Evolutionary conservation across 2,113 vertebrate species (phyloP).

Genomic region (Ranitomeya variabilis): DNA sequence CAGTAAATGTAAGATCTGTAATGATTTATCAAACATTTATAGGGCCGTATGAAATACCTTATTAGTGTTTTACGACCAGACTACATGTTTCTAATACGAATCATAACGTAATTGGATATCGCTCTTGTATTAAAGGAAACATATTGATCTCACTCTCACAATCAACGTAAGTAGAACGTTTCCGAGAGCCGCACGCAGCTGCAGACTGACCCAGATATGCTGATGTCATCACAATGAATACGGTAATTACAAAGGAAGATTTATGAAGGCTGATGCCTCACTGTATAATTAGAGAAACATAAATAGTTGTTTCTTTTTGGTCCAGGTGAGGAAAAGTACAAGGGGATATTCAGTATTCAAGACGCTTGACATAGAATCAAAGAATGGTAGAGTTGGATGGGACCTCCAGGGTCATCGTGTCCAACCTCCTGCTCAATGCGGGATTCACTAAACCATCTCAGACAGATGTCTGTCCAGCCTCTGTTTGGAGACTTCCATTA

Average conservation of each 20-base stretch:
- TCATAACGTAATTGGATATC: background rate
- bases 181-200: background rate
- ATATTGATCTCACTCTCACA: background rate
- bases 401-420: no score
- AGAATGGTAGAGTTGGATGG: no score
- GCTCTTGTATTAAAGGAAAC: background rate
- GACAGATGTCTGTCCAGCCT: no score
- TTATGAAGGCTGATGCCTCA: background rate
- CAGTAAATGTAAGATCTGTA: background rate
- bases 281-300: slow-evolving; percentile 4
- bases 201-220: slow-evolving; percentile 2
- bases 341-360: background rate
- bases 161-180: background rate
- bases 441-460: no score
- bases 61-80: background rate
- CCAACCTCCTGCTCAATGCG: no score
- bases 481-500: no score
- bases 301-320: background rate
- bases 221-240: background rate
- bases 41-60: background rate
- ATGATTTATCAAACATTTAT: background rate
- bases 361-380: no score
- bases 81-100: background rate
- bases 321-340: background rate
- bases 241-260: background rate